Conservation (phyloP, 2,888 invertebrate species). For the Epicampocera succincta region DNA sequence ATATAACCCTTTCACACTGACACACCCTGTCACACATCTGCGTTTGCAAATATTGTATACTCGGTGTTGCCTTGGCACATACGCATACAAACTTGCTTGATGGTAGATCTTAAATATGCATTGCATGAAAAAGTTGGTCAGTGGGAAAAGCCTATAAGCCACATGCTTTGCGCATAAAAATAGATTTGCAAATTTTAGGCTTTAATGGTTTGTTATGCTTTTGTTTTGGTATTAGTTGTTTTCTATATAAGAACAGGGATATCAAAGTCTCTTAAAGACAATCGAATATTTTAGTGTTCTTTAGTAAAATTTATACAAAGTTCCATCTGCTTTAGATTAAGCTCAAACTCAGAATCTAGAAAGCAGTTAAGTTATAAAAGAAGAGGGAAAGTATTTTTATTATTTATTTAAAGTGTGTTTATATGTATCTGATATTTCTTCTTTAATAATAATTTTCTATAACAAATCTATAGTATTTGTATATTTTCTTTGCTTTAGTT, state of each 20-base stretch:
- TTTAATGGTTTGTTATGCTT: no score
- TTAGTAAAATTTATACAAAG: slow-evolving; percentile 22
- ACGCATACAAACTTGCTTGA: no score
- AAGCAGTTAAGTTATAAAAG: not conserved
- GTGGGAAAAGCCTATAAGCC: no score
- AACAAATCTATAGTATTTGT: slow-evolving; percentile 44
- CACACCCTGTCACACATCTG: no score
- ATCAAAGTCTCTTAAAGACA: slow-evolving; percentile 17
- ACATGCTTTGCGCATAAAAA: no score
- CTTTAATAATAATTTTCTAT: slow-evolving; percentile 41
- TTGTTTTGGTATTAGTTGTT: no score
- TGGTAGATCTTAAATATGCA: no score
- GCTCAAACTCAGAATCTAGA: slow-evolving; percentile 8
- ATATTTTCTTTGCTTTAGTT: not conserved
- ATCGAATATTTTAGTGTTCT: slow-evolving; percentile 17
- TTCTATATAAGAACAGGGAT: not conserved
- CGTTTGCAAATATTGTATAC: no score
- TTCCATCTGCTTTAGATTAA: not conserved
- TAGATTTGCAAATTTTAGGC: no score
- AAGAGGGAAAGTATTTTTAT: not conserved
- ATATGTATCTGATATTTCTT: slow-evolving; percentile 14
- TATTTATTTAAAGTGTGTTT: slow-evolving; percentile 4
- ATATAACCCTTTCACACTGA: no score
- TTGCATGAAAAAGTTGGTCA: no score
- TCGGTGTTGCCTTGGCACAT: no score